Evolutionary conservation across 2,113 vertebrate genomes (phyloP).

Genomic region (Raja brachyura): DNA sequence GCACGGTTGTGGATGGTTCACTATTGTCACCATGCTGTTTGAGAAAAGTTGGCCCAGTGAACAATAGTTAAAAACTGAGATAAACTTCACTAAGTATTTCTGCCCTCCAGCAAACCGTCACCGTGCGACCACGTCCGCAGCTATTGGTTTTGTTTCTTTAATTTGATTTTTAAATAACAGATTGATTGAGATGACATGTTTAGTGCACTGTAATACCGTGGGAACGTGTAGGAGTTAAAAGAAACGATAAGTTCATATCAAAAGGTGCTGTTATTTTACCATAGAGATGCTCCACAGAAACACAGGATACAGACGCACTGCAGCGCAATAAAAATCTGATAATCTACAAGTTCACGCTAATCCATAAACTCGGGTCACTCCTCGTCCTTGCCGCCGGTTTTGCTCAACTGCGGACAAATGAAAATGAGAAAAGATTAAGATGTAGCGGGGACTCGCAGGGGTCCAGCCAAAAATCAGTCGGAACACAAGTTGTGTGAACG

Average conservation of each 20-base stretch:
- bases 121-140: background rate
- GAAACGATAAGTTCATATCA: constrained; percentile 28
- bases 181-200: background rate
- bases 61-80: background rate
- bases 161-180: constrained; percentile 2
- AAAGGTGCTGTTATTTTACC: constrained; percentile 19
- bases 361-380: constrained; percentile 53
- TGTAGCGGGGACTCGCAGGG: no score
- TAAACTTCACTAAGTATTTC: background rate
- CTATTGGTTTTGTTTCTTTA: background rate
- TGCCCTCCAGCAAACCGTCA: background rate
- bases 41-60: background rate
- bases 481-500: no score
- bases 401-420: constrained; percentile 75
- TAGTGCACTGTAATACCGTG: background rate
- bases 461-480: no score
- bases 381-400: constrained; percentile 87
- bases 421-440: constrained; percentile 39
- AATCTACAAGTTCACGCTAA: background rate
- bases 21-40: background rate
- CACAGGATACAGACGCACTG: background rate
- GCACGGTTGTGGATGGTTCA: background rate
- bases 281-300: background rate
- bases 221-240: background rate
- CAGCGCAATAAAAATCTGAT: constrained; percentile 4